These are phyloP conservation scores for Anoura caudifer DNA, from an alignment of 2,113 vertebrate species.

Conservation along the genomic window DNA sequence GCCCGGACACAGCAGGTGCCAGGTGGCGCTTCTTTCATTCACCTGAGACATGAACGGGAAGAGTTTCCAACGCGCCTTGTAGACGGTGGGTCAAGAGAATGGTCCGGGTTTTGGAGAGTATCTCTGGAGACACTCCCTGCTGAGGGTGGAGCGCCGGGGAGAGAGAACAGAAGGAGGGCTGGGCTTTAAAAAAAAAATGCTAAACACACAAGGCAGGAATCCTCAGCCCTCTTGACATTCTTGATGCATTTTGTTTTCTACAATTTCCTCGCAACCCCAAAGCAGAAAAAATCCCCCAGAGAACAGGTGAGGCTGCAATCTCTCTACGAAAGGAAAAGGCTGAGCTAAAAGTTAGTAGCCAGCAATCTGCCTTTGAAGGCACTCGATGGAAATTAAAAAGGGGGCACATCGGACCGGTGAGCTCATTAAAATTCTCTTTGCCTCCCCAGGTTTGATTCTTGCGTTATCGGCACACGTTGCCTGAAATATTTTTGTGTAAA, in stretches of 20 bases:
- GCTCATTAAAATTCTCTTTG: constrained; percentile 45
- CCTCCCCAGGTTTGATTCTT: constrained; percentile 10
- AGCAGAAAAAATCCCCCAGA: neutral
- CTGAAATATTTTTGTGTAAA: constrained; percentile 48
- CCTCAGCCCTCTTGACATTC: neutral
- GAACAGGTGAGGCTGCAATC: neutral
- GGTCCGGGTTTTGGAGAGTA: neutral
- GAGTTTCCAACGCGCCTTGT: neutral
- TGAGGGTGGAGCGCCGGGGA: neutral
- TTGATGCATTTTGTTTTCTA: neutral
- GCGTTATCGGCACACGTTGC: constrained; percentile 51
- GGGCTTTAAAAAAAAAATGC: neutral
- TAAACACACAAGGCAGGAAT: neutral
- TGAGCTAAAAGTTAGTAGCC: neutral
- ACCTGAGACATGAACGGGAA: neutral
- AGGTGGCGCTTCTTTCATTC: neutral
- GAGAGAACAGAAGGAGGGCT: neutral
- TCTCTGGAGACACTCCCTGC: neutral
- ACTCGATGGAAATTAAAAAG: constrained; percentile 8
- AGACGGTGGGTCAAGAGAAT: neutral
- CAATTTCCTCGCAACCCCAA: neutral
- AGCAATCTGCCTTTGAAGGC: constrained; percentile 18
- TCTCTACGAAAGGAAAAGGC: neutral
- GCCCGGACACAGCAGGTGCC: neutral
- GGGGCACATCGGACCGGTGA: neutral